These are phyloP conservation scores for Cyclophora punctaria DNA, from an alignment of 2,888 invertebrate genomes.

Conservation along the genomic window DNA sequence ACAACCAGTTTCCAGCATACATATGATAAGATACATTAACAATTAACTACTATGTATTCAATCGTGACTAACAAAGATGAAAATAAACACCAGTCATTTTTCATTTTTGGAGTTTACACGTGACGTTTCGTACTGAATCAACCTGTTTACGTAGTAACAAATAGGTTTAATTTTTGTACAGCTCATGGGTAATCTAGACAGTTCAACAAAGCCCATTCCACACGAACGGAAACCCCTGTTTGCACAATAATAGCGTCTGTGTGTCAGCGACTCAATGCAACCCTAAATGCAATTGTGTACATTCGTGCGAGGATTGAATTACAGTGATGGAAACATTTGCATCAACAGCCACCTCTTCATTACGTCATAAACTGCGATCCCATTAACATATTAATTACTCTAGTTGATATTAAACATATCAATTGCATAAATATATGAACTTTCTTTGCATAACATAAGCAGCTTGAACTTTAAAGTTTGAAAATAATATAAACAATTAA, in stretches of 20 bases:
- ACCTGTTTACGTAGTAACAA: too few species aligned
- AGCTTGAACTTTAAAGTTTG: too few species aligned
- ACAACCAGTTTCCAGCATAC: conserved; percentile 37
- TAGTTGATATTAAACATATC: too few species aligned
- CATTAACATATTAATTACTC: too few species aligned
- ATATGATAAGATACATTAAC: conserved; percentile 26
- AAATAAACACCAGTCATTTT: too few species aligned
- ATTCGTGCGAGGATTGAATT: conserved; percentile 68
- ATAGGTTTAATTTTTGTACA: too few species aligned
- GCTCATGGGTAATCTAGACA: conserved; percentile 17
- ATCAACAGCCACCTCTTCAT: conserved; percentile 23
- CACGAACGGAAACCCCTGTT: conserved; percentile 50
- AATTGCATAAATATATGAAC: too few species aligned
- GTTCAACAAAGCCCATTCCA: conserved; percentile 37
- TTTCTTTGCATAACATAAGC: too few species aligned
- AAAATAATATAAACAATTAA: too few species aligned
- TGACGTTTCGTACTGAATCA: too few species aligned
- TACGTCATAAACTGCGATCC: too few species aligned
- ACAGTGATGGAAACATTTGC: conserved; percentile 64
- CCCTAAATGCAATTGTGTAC: conserved; percentile 72
- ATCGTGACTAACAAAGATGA: conserved; percentile 4
- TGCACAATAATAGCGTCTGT: conserved; percentile 57
- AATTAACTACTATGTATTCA: conserved; percentile 5
- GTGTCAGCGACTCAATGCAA: conserved; percentile 51
- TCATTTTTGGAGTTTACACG: too few species aligned